A percentile compares a stretch with the other conserved stretches of the same genome.
Evolutionary conservation across 2,113 vertebrate species (phyloP).

Genomic region (Cromileptes altivelis): DNA sequence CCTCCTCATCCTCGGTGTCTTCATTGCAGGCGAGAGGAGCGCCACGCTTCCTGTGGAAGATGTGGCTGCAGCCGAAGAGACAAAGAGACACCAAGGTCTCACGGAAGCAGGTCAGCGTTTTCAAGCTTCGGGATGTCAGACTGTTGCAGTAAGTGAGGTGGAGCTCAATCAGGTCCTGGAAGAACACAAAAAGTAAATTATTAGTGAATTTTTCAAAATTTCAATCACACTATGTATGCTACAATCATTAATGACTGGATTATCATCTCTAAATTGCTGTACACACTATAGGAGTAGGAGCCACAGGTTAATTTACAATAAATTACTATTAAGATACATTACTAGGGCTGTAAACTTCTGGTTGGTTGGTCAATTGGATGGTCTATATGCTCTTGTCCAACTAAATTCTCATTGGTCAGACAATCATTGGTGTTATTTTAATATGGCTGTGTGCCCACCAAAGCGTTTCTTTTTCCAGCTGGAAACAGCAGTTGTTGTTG

Average conservation of each 20-base stretch:
- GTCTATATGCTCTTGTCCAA: no score
- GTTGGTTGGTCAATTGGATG: no score
- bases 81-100: slow-evolving; percentile 94
- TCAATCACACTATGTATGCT: background rate
- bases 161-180: slow-evolving; percentile 95
- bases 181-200: slow-evolving; percentile 2
- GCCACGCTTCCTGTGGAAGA: slow-evolving; percentile 91
- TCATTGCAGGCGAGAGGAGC: slow-evolving; percentile 90
- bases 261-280: no score
- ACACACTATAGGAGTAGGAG: background rate
- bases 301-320: background rate
- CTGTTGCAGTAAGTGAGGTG: slow-evolving; percentile 95
- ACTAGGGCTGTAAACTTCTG: no score
- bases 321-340: no score
- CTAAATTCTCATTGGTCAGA: no score
- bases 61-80: slow-evolving; percentile 93
- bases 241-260: background rate
- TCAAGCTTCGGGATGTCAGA: slow-evolving; percentile 93
- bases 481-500: no score
- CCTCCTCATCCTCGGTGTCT: slow-evolving; percentile 91
- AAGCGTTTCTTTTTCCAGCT: no score
- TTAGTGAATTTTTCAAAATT: background rate
- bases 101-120: slow-evolving; percentile 90
- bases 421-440: no score
- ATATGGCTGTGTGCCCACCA: no score